Base-by-base conservation (phyloP, 2,888 invertebrate species). In the Oeneis ivallda region DNA sequence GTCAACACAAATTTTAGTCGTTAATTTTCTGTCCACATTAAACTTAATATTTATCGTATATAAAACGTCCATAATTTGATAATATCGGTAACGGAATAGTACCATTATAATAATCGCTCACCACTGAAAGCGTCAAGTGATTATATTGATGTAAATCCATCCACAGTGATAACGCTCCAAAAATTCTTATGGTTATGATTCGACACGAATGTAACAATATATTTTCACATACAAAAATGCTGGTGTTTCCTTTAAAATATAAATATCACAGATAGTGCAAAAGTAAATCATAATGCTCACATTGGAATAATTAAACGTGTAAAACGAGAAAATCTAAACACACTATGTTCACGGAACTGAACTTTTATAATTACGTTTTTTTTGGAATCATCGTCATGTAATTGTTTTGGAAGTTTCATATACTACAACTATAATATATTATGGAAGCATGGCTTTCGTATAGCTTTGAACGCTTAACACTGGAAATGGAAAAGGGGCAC, bases 201-300 rank as follows among this genome's bases (percentile, higher is more conserved):
- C 60, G 39, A 60, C 49, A 49, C 49, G n/a, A 60, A 60, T 61
- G 61, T 61, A 50, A 61, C 52, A 61, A 52, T 61, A 50, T 58
- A 9, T 49, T 60, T 61, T 52, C 52, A 61, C 61, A 54, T 65
- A 61, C 56, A 65, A 70, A 62, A 64, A 64, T 50, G 65, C 50
- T 58, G 62, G 69, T 70, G 66, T 67, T 69, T 69, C 68, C 70
- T 71, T 72, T 80, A 81, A 86, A 86, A 81, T 84, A 86, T 84
- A 88, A 86, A 85, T 88, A 89, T 89, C 89, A 90, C 89, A 90
- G 89, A 87, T 85, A 89, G 88, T 80, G 79, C 85, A 84, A 86
- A 87, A 87, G 85, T 86, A 85, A 87, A 62, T 34, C 15, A 45
- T 62, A 85, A 81, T 62, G 64, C 67, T 64, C 62, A 56, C 66